A percentile compares a stretch with the other conserved stretches of the same genome.
phyloP scores from a whole-genome alignment of 2,797 vertebrate species.

The Molothrus ater region DNA sequence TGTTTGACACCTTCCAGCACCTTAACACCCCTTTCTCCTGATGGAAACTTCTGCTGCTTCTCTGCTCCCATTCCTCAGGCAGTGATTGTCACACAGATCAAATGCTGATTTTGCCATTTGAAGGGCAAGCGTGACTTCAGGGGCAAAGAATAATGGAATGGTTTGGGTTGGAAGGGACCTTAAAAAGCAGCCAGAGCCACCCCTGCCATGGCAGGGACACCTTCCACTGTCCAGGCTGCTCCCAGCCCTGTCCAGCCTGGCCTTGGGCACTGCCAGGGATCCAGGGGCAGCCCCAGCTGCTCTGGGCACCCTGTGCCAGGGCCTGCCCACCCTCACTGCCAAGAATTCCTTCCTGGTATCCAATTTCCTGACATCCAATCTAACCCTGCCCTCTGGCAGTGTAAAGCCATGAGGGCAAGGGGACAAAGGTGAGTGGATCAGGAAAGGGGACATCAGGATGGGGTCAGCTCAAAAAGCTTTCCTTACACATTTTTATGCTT shows the following conservation, averaged over 20 bases:
- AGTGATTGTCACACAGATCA: neutral
- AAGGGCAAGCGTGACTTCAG: fast-evolving
- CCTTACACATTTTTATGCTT: neutral
- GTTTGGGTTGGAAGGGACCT: too few relatives aligned
- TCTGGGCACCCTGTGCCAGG: neutral
- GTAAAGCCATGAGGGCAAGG: neutral
- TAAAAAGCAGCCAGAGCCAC: too few relatives aligned
- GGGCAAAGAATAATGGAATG: neutral
- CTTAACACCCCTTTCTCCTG: neutral
- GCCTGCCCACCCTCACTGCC: neutral
- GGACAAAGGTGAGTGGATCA: neutral
- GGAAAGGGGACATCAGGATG: neutral
- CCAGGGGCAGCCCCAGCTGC: neutral
- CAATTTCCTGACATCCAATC: neutral
- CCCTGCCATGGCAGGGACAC: too few relatives aligned
- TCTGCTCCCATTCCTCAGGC: neutral
- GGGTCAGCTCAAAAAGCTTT: neutral
- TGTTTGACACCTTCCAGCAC: neutral
- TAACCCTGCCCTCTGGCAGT: neutral
- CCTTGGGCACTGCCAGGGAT: neutral
- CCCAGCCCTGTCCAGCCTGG: fast-evolving
- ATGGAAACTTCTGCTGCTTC: neutral
- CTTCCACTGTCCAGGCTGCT: neutral
- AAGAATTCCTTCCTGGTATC: neutral
- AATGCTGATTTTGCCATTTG: neutral